A percentile compares a stretch with the other conserved stretches of the same genome.
These are phyloP conservation scores for Peromyscus maniculatus DNA, from an alignment of 2,113 vertebrate species.

Conservation along the genomic window DNA sequence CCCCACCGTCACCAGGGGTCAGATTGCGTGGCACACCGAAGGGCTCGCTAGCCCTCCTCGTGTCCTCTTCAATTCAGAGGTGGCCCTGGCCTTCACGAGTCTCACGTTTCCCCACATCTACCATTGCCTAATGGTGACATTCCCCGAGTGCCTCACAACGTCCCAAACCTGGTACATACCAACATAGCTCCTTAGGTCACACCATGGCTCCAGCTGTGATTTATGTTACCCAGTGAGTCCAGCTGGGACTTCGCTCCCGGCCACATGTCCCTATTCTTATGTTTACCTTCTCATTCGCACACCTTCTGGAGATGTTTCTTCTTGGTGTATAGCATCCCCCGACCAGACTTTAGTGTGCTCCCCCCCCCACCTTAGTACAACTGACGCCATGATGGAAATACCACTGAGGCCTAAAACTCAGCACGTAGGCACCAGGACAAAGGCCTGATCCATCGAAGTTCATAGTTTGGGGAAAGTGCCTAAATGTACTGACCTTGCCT, in stretches of 20 bases:
- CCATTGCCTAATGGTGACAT: neutral
- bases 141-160: no score
- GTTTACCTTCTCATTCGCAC: neutral
- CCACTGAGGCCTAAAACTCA: neutral
- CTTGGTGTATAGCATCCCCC: neutral
- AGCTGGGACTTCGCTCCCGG: no score
- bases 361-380: neutral
- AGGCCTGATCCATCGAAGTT: no score
- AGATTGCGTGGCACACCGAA: accelerated
- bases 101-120: neutral
- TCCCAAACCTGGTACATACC: neutral
- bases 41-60: accelerated
- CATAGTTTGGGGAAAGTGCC: neutral
- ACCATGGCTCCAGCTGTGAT: no score
- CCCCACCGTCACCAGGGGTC: accelerated
- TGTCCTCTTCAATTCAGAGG: neutral
- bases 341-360: neutral
- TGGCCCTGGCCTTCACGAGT: neutral
- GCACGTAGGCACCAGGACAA: neutral
- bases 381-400: neutral
- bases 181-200: no score
- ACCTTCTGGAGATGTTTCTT: neutral
- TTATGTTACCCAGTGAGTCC: neutral
- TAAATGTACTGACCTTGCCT: neutral
- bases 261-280: neutral